These are phyloP conservation scores for Pterocles orientalis DNA, from an alignment of 2,113 vertebrate species.

Conservation along the genomic window DNA sequence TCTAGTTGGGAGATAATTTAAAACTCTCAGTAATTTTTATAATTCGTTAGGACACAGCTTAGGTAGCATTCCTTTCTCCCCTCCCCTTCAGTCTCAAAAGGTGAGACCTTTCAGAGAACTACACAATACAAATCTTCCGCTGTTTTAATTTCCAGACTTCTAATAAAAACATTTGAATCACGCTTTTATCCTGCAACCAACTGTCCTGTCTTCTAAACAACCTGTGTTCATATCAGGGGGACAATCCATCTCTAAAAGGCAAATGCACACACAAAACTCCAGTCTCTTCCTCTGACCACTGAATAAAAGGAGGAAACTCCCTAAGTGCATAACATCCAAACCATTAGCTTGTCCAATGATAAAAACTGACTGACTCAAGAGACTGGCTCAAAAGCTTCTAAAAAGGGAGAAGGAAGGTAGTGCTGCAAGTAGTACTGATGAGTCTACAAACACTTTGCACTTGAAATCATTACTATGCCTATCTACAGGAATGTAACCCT, in stretches of 20 bases:
- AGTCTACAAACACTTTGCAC: neutral
- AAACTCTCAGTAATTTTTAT: neutral
- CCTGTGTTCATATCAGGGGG: neutral
- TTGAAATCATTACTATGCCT: neutral
- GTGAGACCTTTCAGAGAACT: neutral
- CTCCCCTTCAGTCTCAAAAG: neutral
- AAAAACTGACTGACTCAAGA: neutral
- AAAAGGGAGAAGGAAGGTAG: neutral
- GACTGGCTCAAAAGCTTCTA: neutral
- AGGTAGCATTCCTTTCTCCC: neutral
- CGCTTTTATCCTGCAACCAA: neutral
- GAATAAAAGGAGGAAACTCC: neutral
- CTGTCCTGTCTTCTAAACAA: neutral
- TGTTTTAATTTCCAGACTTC: neutral
- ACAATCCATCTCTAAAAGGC: neutral
- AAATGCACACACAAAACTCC: neutral
- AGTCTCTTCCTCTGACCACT: neutral
- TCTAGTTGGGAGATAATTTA: neutral
- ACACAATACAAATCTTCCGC: neutral
- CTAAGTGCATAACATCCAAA: neutral
- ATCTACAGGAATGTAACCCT: neutral
- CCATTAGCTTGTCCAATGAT: neutral
- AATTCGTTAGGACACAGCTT: neutral
- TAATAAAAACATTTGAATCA: neutral
- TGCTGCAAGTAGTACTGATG: neutral